Evolutionary conservation across 1,140 invertebrate species (phyloP), one percentile per base, ranked within the genome.

Genomic region (Drosophila arizonae): DNA sequence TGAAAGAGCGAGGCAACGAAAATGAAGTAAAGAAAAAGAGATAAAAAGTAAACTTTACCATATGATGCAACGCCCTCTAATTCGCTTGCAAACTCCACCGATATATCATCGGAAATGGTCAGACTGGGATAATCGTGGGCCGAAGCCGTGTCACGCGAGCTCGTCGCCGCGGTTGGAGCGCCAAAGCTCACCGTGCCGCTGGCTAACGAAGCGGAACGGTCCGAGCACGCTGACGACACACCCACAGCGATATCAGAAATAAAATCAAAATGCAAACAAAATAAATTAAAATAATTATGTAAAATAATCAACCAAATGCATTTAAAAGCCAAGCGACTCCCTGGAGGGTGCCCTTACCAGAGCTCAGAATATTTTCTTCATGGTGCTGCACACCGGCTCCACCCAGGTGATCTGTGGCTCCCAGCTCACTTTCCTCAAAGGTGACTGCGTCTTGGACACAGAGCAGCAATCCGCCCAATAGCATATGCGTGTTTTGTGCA

Each of bases 401-500:
- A 80, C 94, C 93, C 11, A 93, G 92, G 9, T 94, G 92, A 80
- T 94, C 94, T 45, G 68, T 24, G 1, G 69, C 72, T 6, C 62
- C 71, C 30, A 81, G 43, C 48, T 97, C 95, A 5, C 94, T 93
- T 86, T 95, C 95, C 92, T 97, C 96, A 79, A 94, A 95, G 45
- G 94, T 93, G 1, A 96, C 95, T n/a, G 96, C 94, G 90, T 97
- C 96, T 92, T 97, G 95, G 4, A 97, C 95, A 72, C 95, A 94
- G 36, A 97, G 91, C 76, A 97, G 93, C 46, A 98, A 92, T 33
- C 96, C 96, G 36, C 95, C 96, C 43, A 98, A 92, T 21, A 98
- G 92, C 95, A 98, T 97, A 81, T 98, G 97, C 5, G 97, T 96
- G 91, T 98, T 98, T 64, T 95, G 94, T 2, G 96, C 94, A 93